phyloP scores from a whole-genome alignment of 2,888 invertebrate species.

The Rosalia funebris region DNA sequence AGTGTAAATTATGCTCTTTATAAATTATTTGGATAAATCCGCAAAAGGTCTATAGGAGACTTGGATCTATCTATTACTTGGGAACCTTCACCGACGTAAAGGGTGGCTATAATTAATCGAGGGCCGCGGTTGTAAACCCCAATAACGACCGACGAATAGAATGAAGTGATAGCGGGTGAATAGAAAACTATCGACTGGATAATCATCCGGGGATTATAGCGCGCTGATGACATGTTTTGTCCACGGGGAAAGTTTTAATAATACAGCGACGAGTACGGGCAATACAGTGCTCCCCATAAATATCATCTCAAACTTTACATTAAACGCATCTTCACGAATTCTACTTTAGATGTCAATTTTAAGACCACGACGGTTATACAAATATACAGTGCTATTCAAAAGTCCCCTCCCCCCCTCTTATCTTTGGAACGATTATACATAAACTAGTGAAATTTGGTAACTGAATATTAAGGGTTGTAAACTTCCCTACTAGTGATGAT shows the following conservation, averaged over 20 bases:
- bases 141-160: constrained; percentile 49
- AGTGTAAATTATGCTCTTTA: not conserved
- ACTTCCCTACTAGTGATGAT: too few relatives aligned
- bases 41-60: constrained; percentile 1
- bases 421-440: too few relatives aligned
- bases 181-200: constrained; percentile 33
- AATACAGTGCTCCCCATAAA: too few relatives aligned
- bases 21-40: constrained; percentile 12
- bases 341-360: too few relatives aligned
- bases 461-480: too few relatives aligned
- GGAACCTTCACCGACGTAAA: constrained; percentile 29
- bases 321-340: too few relatives aligned
- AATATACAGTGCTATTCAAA: too few relatives aligned
- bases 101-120: constrained; percentile 48
- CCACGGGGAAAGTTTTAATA: not conserved
- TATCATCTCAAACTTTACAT: too few relatives aligned
- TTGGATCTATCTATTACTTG: constrained; percentile 8
- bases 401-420: too few relatives aligned
- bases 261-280: not conserved
- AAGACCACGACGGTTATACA: too few relatives aligned
- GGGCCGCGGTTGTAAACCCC: constrained; percentile 32
- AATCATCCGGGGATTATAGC: constrained; percentile 30
- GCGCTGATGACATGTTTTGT: not conserved
- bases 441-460: too few relatives aligned
- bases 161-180: constrained; percentile 41